phyloP scores from a whole-genome alignment of 2,113 vertebrate genomes.

The Callospermophilus lateralis region DNA sequence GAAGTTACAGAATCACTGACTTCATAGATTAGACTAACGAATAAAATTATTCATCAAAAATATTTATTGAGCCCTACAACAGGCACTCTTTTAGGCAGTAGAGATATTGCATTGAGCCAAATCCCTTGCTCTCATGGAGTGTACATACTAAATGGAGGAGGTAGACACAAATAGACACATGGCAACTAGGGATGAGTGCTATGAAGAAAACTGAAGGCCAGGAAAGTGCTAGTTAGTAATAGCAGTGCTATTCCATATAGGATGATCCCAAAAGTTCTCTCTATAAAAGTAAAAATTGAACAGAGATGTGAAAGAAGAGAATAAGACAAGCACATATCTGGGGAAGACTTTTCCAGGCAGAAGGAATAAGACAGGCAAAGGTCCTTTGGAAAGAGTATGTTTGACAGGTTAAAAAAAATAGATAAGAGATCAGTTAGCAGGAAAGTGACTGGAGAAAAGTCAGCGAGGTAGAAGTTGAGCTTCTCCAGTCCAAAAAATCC shows the following conservation, averaged over 20 bases:
- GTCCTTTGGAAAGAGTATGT: not conserved
- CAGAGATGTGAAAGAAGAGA: not conserved
- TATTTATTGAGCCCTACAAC: not conserved
- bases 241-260: not conserved
- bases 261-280: not conserved
- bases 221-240: not conserved
- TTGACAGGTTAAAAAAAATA: conserved; percentile 40
- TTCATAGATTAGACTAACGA: not conserved
- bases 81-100: not conserved
- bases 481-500: not conserved
- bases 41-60: conserved; percentile 25
- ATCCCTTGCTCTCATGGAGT: not conserved
- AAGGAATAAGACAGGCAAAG: conserved; percentile 11
- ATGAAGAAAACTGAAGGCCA: conserved; percentile 29
- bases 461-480: not conserved
- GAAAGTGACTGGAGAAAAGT: not conserved
- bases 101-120: not conserved
- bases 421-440: not conserved
- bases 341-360: not conserved
- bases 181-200: not conserved
- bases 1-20: conserved; percentile 15
- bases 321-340: not conserved
- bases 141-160: not conserved
- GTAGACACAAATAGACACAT: not conserved
- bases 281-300: not conserved